Percentiles rank a stretch among this genome's conserved stretches.
phyloP scores from a whole-genome alignment of 2,888 invertebrate genomes.

The Pterobdella sp. region DNA sequence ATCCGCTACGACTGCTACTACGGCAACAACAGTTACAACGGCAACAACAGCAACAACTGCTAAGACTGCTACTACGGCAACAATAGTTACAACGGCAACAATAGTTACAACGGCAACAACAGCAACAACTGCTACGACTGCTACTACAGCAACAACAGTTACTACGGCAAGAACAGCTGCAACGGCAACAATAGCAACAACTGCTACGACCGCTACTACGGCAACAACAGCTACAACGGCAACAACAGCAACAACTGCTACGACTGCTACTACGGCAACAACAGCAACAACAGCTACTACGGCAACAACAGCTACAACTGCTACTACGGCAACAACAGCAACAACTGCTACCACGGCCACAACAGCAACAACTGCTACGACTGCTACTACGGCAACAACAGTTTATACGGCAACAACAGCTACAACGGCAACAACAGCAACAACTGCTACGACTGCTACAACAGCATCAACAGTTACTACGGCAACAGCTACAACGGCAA shows the following conservation, averaged over 20 bases:
- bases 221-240: background rate
- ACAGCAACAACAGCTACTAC: background rate
- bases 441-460: too few species aligned
- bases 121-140: background rate
- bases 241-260: background rate
- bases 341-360: background rate
- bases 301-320: background rate
- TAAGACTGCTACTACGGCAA: background rate
- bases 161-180: background rate
- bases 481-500: too few species aligned
- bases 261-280: background rate
- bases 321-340: background rate
- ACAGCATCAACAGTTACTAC: too few species aligned
- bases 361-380: constrained; percentile 4
- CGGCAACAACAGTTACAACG: constrained; percentile 11
- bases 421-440: background rate
- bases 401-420: too few species aligned
- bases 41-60: background rate
- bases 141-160: background rate
- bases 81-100: background rate
- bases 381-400: background rate
- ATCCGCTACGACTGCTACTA: background rate
- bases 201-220: background rate
- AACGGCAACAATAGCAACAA: constrained; percentile 6
- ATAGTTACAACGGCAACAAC: background rate